These are phyloP conservation scores for Drymonia ruficornis DNA, from an alignment of 2,888 invertebrate genomes.

Conservation along the genomic window DNA sequence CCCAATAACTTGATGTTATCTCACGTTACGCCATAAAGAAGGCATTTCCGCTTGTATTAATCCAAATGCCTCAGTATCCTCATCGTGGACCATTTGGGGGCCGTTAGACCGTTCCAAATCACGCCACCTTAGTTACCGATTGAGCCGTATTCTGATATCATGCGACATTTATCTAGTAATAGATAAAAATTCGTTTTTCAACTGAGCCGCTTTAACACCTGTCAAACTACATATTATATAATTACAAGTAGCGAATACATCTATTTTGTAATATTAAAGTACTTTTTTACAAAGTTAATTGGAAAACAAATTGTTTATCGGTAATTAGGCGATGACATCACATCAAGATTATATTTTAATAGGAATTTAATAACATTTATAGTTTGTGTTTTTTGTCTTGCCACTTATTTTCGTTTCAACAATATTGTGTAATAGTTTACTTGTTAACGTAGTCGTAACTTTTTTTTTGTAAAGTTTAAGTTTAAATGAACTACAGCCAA, in stretches of 20 bases:
- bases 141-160: background rate
- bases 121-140: slow-evolving; percentile 58
- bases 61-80: slow-evolving; percentile 61
- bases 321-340: background rate
- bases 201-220: too few species aligned
- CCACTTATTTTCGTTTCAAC: background rate
- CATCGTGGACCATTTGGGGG: slow-evolving; percentile 46
- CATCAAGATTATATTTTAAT: slow-evolving; percentile 2
- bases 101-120: slow-evolving; percentile 65
- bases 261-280: background rate
- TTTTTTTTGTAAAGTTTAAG: too few species aligned
- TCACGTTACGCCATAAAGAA: slow-evolving; percentile 26
- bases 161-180: too few species aligned
- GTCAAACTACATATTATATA: too few species aligned
- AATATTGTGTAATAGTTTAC: background rate
- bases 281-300: background rate
- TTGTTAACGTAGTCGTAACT: too few species aligned
- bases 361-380: background rate
- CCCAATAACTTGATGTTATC: slow-evolving; percentile 20
- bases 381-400: background rate
- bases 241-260: too few species aligned
- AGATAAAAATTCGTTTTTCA: too few species aligned
- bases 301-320: background rate
- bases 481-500: too few species aligned
- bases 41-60: slow-evolving; percentile 67